Evolutionary conservation across 1,140 invertebrate genomes (phyloP).

Genomic region (Pemphigus obesinymphae): DNA sequence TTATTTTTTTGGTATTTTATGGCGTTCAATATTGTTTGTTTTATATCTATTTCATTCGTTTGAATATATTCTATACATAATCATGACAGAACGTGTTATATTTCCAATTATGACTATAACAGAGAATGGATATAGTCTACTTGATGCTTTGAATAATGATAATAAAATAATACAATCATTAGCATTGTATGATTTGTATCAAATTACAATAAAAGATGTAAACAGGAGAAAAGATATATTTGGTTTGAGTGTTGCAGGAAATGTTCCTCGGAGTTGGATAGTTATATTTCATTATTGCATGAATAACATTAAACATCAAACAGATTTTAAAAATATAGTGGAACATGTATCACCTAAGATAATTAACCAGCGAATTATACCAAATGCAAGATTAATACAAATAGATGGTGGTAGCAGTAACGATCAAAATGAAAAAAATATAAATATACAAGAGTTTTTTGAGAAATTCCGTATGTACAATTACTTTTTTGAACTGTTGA

Average conservation of each 20-base stretch:
- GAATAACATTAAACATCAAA: not conserved
- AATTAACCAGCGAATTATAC: not conserved
- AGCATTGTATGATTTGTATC: slow-evolving; percentile 24
- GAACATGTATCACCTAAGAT: not conserved
- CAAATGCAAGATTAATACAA: slow-evolving; percentile 19
- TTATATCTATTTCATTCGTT: slow-evolving; percentile 24
- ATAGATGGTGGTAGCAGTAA: not conserved
- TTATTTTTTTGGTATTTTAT: not conserved
- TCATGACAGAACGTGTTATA: slow-evolving; percentile 17
- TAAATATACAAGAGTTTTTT: not conserved
- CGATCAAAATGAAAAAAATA: not conserved
- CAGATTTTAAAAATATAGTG: not conserved
- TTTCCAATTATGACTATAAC: slow-evolving; percentile 1
- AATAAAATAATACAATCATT: slow-evolving; percentile 27
- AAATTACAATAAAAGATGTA: slow-evolving; percentile 8
- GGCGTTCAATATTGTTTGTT: slow-evolving; percentile 14
- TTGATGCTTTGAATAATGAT: not conserved
- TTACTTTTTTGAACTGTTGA: slow-evolving; percentile 16
- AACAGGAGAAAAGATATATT: slow-evolving; percentile 31
- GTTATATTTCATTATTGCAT: slow-evolving; percentile 19
- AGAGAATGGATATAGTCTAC: not conserved
- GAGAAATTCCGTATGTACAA: not conserved
- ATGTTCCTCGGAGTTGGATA: slow-evolving; percentile 17
- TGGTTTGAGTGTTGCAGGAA: slow-evolving; percentile 24
- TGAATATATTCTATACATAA: not conserved